Percentiles rank a stretch among this genome's conserved stretches.
These are phyloP conservation scores for Malurus leucopterus DNA, from an alignment of 2,797 vertebrate genomes.

Conservation along the genomic window DNA sequence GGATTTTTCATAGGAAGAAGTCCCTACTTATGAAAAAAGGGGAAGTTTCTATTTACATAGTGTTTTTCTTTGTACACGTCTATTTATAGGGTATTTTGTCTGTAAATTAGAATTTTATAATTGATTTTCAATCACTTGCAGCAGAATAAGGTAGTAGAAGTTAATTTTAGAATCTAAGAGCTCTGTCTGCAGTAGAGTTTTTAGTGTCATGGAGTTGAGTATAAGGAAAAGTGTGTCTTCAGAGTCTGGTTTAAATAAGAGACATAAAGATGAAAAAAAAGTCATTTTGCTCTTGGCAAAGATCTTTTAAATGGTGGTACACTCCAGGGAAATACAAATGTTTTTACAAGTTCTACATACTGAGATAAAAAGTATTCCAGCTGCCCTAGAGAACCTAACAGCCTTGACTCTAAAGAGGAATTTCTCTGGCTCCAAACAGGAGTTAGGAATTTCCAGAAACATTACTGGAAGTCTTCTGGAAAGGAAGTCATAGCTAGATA, in stretches of 20 bases:
- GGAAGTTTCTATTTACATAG: background rate
- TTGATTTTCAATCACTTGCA: background rate
- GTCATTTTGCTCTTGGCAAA: background rate
- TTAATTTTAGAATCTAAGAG: background rate
- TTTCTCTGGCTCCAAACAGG: background rate
- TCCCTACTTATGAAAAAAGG: background rate
- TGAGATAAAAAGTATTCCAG: background rate
- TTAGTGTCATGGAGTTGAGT: background rate
- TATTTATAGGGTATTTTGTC: background rate
- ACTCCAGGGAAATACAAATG: background rate
- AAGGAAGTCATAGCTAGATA: background rate
- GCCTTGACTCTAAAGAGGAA: background rate
- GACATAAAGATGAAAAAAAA: background rate
- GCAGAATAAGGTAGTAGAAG: background rate
- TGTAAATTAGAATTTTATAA: background rate
- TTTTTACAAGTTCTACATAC: background rate
- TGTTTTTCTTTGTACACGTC: background rate
- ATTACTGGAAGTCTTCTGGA: background rate
- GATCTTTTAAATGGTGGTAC: background rate
- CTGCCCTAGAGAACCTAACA: background rate
- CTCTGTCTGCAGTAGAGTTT: background rate
- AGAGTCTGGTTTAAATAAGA: background rate
- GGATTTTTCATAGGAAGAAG: background rate
- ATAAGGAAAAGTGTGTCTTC: background rate
- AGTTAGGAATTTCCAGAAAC: conserved; percentile 4